These are phyloP conservation scores for Aradus depressus DNA, from an alignment of 2,888 invertebrate species.

Conservation along the genomic window DNA sequence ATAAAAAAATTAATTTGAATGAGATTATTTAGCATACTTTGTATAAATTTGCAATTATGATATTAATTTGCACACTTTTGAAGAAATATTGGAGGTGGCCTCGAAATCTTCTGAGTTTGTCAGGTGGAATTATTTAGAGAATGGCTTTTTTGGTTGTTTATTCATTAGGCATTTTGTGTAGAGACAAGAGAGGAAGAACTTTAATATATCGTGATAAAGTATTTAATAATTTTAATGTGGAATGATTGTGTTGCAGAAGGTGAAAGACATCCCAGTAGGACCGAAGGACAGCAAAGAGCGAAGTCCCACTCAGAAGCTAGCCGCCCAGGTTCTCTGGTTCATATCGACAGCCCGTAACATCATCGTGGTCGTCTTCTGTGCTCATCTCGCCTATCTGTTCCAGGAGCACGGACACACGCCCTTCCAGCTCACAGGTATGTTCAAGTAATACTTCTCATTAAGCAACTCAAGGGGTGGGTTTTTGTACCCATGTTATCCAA, in stretches of 20 bases:
- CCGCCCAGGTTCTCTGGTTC: slow-evolving; percentile 54
- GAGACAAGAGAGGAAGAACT: slow-evolving; percentile 4
- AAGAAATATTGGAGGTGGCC: too few species aligned
- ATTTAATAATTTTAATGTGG: not conserved
- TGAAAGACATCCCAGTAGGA: slow-evolving; percentile 50
- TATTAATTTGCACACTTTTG: too few species aligned
- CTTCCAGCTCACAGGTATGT: slow-evolving; percentile 52
- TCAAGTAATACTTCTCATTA: not conserved
- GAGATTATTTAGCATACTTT: too few species aligned
- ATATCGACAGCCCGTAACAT: slow-evolving; percentile 65
- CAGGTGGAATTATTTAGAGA: too few species aligned
- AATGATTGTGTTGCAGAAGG: slow-evolving; percentile 45
- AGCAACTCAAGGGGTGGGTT: too few species aligned
- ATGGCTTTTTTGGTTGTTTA: too few species aligned
- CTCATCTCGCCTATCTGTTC: slow-evolving; percentile 52
- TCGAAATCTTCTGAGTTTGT: too few species aligned
- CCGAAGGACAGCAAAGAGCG: slow-evolving; percentile 40
- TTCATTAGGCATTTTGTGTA: too few species aligned
- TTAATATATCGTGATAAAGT: not conserved
- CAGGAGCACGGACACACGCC: slow-evolving; percentile 48
- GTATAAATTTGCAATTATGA: too few species aligned
- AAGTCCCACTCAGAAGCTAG: slow-evolving; percentile 38
- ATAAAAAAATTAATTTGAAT: too few species aligned
- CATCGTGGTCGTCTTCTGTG: slow-evolving; percentile 58
- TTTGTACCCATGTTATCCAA: too few species aligned